Conservation (phyloP, 1,140 invertebrate species). For the Lepidurus apus region DNA sequence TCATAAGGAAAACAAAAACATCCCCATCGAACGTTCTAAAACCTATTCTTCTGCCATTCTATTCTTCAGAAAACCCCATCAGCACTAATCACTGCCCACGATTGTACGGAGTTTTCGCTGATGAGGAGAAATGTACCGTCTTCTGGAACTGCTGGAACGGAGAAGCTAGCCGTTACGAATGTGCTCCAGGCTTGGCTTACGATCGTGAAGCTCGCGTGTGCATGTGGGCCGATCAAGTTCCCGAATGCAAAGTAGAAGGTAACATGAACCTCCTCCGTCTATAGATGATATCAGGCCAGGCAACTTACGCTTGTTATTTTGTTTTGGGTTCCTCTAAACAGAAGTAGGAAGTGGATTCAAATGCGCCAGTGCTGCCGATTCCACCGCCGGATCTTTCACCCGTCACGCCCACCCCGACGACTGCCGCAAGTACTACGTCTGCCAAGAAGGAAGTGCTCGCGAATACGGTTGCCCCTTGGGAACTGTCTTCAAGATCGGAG, state of each 20-base stretch:
- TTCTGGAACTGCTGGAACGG: conserved; percentile 98
- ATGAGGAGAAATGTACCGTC: conserved; percentile 79
- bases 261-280: conserved; percentile 38
- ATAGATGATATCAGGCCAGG: not conserved
- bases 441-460: conserved; percentile 76
- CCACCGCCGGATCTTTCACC: conserved; percentile 77
- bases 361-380: conserved; percentile 74
- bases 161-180: conserved; percentile 85
- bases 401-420: conserved; percentile 90
- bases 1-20: not conserved
- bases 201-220: conserved; percentile 85
- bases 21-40: not conserved
- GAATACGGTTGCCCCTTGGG: conserved; percentile 93
- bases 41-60: not conserved
- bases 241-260: conserved; percentile 83
- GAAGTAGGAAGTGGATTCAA: conserved; percentile 83
- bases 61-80: conserved; percentile 69
- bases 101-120: conserved; percentile 87
- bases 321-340: conserved; percentile 47
- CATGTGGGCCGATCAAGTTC: conserved; percentile 91
- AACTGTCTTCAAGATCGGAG: conserved; percentile 91
- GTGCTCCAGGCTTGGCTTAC: conserved; percentile 87
- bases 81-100: conserved; percentile 75
- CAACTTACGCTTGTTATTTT: not conserved
- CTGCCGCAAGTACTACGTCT: conserved; percentile 87